Evolutionary conservation across 1,140 invertebrate genomes (phyloP), one percentile per base, ranked within the genome.

Genomic region (Ladona fulva): DNA sequence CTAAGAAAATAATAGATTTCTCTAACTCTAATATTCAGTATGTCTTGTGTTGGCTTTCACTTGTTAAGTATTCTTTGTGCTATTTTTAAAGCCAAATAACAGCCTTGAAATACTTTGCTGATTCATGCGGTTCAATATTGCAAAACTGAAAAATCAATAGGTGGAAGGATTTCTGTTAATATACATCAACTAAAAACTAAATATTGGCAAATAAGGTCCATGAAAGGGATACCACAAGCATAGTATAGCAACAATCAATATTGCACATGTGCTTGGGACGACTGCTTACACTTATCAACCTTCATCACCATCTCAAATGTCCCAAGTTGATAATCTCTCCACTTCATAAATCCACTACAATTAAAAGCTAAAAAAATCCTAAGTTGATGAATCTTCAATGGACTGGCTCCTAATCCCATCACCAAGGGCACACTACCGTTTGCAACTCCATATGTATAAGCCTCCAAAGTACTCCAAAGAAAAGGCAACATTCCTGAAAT

Each of bases 261-360:
- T 66, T 66, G 52, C 52, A 16, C 14, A 66, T 1, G 52, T 66
- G 52, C 52, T 66, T 66, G 52, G n/a, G 52, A 22, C 52, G 14
- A 66, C 52, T 66, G 52, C 52, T 66, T 6, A 19, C 52, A 66
- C 52, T 66, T 22, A 66, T 16, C 29, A 22, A 66, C n/a, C n/a
- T 66, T 66, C 52, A 66, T 66, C 52, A 66, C 52, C 52, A 66
- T 19, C 52, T 66, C 52, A 66, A 66, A 22, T 66, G 52, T 66
- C n/a, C n/a, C 52, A 66, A 16, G n/a, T 19, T 19, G 52, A 66
- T 66, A 66, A 66, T 37, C 29, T 37, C 29, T 8, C 29, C 29
- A 37, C 29, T 37, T 37, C 29, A 37, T 37, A 5, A 37, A 37
- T 37, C 29, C 29, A 37, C 29, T 37, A 37, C 29, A 37, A 37